Percentiles rank a stretch among this genome's conserved stretches.
phyloP scores from a whole-genome alignment of 1,140 invertebrate species.

The Plectus sambesii region DNA sequence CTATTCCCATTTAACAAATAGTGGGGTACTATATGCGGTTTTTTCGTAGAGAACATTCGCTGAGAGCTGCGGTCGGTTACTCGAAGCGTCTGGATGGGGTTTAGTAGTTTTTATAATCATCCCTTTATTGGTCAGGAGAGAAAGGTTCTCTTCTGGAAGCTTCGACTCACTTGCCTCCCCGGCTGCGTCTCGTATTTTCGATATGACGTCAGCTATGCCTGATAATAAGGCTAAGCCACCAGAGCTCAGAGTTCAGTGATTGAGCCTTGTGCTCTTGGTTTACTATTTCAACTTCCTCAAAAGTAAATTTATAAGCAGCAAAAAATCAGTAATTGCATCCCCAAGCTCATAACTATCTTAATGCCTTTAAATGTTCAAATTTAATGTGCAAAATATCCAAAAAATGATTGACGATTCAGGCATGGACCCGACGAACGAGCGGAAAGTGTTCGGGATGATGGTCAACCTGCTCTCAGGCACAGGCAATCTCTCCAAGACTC shows the following conservation, averaged over 20 bases:
- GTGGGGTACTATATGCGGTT: neutral
- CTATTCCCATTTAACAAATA: neutral
- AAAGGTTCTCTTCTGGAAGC: neutral
- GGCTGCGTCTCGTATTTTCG: neutral
- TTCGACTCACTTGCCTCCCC: neutral
- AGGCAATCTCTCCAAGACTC: conserved; percentile 34
- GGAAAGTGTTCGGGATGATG: conserved; percentile 41
- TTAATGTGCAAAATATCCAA: neutral
- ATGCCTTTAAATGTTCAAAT: too few species aligned
- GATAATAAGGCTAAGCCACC: neutral
- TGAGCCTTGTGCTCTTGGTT: conserved; percentile 1
- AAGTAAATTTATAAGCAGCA: too few species aligned
- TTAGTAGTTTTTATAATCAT: neutral
- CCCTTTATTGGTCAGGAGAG: neutral
- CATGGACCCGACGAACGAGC: conserved; percentile 39
- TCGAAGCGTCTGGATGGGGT: neutral
- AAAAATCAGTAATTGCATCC: too few species aligned
- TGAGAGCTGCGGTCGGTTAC: neutral
- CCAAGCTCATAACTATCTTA: too few species aligned
- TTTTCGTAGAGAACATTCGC: neutral
- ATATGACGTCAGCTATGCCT: neutral
- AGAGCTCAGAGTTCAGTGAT: neutral
- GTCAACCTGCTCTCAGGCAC: conserved; percentile 22
- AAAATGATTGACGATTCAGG: conserved; percentile 15
- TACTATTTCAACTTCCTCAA: too few species aligned